These are phyloP conservation scores for Arizona elegans DNA, from an alignment of 2,113 vertebrate genomes.

Conservation along the genomic window DNA sequence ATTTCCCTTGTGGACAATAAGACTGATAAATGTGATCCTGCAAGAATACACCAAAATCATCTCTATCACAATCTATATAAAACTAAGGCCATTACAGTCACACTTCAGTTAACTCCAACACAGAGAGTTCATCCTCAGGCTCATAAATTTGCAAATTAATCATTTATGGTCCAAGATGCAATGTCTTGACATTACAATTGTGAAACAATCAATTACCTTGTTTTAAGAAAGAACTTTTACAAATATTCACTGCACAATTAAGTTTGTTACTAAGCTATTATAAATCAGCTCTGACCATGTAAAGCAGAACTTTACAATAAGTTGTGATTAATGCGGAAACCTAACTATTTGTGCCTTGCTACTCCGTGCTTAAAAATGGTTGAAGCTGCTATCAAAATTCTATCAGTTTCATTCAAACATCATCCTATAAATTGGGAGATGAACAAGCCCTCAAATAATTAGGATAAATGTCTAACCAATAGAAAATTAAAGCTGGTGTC, in stretches of 20 bases:
- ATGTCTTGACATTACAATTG: slow-evolving; percentile 40
- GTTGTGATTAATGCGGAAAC: slow-evolving; percentile 59
- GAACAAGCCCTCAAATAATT: not conserved
- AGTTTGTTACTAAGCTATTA: slow-evolving; percentile 57
- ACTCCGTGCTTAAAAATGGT: slow-evolving; percentile 40
- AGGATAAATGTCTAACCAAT: not conserved
- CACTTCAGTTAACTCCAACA: not conserved
- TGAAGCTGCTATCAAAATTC: not conserved
- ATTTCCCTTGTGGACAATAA: not conserved
- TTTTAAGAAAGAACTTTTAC: slow-evolving; percentile 45
- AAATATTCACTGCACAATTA: not conserved
- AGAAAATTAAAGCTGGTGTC: too few relatives aligned
- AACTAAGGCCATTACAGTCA: not conserved
- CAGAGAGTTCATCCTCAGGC: not conserved
- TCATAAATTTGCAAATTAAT: not conserved
- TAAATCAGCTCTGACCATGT: slow-evolving; percentile 60
- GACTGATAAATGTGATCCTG: not conserved
- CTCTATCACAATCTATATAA: not conserved
- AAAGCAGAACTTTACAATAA: slow-evolving; percentile 59
- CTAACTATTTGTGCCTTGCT: slow-evolving; percentile 60
- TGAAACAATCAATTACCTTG: slow-evolving; percentile 38
- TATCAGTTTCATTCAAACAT: not conserved
- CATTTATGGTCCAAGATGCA: not conserved
- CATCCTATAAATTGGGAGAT: not conserved
- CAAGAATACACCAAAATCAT: not conserved